Base-by-base conservation (phyloP, 1,140 invertebrate species). In the Aradophagus sp. region DNA sequence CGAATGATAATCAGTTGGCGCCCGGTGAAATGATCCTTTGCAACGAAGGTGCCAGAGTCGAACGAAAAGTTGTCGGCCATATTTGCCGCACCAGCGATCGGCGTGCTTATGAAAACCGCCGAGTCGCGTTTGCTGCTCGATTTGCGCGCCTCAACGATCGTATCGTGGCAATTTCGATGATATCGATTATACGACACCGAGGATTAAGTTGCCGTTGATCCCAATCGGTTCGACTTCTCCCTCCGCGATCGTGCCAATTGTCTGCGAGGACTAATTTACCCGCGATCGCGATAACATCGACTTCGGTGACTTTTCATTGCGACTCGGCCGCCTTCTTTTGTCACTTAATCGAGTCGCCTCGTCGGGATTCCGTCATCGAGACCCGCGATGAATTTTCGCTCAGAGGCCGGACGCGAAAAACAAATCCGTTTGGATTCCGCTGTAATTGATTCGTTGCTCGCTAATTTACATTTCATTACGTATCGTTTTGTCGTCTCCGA, bases 181-280 rank as follows among this genome's bases (percentile, higher is more conserved):
- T 70, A 74, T 74, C 66, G 72, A 74, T 70, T 74, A 74, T 74
- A 70, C 61, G 59, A 53, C 50, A 56, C 50, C 34, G 53, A 62
- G 66, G 66, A 69, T 74, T 74, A 74, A 74, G 71, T 74, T 68
- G 61, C 48, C 63, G 55, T 61, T 59, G 59, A 65, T 73, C 69
- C 53, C 53, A 61, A 66, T 55, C 62, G 56, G 50, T 58, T 15
- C 19, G 52, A 12, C n/a, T n/a, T n/a, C 39, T 52, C 52, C 63
- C 55, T 65, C 55, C 66, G 66, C 42, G 52, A 44, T 58, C 56
- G 58, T 50, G 53, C 52, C 53, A 68, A 73, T 68, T 63, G 53
- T 65, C 68, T 65, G 48, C 52, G 55, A 61, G 59, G 61, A 65
- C 68, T 71, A 71, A 71, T 71, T 71, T 65, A n/a, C 26, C 32